Conservation (phyloP, 1,140 invertebrate genomes). For the Adelges cooleyi region DNA sequence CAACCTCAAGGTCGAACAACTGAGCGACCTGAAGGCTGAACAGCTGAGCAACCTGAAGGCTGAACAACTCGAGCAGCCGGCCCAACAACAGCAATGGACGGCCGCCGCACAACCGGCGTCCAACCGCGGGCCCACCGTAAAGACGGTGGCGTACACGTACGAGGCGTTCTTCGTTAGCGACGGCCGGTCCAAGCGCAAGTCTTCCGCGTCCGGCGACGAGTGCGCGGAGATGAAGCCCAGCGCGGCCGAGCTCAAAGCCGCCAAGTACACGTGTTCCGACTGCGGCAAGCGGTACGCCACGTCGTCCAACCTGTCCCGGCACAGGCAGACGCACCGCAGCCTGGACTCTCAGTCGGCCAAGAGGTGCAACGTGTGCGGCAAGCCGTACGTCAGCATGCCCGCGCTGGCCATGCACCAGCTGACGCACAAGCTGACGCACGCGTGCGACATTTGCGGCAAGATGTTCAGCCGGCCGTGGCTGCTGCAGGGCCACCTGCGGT, state of each 20-base stretch:
- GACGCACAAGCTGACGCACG: conserved; percentile 82
- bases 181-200: conserved; percentile 64
- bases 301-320: conserved; percentile 87
- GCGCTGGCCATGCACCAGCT: conserved; percentile 94
- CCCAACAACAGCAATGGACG: no score
- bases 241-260: conserved; percentile 46
- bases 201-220: conserved; percentile 26
- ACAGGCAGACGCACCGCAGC: conserved; percentile 92
- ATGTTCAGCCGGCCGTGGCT: conserved; percentile 87
- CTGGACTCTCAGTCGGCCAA: conserved; percentile 86
- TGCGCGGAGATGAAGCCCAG: neutral
- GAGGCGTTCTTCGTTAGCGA: conserved; percentile 93
- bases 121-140: neutral
- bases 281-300: conserved; percentile 96
- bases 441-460: conserved; percentile 85
- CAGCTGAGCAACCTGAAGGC: no score
- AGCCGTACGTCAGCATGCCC: conserved; percentile 95
- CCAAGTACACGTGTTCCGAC: conserved; percentile 84
- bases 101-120: no score
- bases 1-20: no score
- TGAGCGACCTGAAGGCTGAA: no score
- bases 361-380: conserved; percentile 86
- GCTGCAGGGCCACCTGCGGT: conserved; percentile 83
- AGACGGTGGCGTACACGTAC: conserved; percentile 61
- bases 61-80: no score